Evolutionary conservation across 1,140 invertebrate genomes (phyloP).

Genomic region (Drosophila elegans): DNA sequence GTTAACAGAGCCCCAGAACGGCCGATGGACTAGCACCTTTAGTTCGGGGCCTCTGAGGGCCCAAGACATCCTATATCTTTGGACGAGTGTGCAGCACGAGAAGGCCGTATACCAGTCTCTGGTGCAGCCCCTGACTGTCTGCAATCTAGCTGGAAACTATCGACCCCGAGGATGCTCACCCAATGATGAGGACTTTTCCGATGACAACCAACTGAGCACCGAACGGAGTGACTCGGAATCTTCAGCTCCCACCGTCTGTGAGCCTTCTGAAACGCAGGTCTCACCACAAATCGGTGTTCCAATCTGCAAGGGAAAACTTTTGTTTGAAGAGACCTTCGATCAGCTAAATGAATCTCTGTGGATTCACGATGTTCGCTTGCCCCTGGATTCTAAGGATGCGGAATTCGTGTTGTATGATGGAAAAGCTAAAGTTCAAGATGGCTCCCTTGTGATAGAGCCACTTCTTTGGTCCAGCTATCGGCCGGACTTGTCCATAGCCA

Average conservation of each 20-base stretch:
- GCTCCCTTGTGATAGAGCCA: slow-evolving; percentile 55
- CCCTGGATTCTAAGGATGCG: slow-evolving; percentile 61
- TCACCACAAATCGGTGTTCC: slow-evolving; percentile 4
- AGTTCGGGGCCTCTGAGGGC: slow-evolving; percentile 35
- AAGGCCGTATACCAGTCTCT: slow-evolving; percentile 56
- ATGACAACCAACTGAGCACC: not conserved
- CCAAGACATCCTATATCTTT: slow-evolving; percentile 62
- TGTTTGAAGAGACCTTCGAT: slow-evolving; percentile 75
- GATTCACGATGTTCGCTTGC: slow-evolving; percentile 62
- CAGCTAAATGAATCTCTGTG: slow-evolving; percentile 64
- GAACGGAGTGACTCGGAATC: not conserved
- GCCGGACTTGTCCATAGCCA: slow-evolving; percentile 55
- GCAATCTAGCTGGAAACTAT: slow-evolving; percentile 38
- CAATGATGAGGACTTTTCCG: slow-evolving; percentile 4
- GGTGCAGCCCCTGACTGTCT: slow-evolving; percentile 32
- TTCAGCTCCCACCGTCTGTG: slow-evolving; percentile 6
- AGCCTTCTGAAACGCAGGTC: not conserved
- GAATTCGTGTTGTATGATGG: slow-evolving; percentile 74
- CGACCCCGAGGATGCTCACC: slow-evolving; percentile 35
- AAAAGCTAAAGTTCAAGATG: slow-evolving; percentile 32
- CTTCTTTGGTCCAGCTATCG: slow-evolving; percentile 61
- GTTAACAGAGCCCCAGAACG: slow-evolving; percentile 37
- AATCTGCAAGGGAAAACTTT: slow-evolving; percentile 60
- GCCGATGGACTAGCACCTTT: slow-evolving; percentile 59
- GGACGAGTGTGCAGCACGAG: slow-evolving; percentile 73